Evolutionary conservation across 2,888 invertebrate genomes (phyloP).

Genomic region (Deladenus siricidicola): DNA sequence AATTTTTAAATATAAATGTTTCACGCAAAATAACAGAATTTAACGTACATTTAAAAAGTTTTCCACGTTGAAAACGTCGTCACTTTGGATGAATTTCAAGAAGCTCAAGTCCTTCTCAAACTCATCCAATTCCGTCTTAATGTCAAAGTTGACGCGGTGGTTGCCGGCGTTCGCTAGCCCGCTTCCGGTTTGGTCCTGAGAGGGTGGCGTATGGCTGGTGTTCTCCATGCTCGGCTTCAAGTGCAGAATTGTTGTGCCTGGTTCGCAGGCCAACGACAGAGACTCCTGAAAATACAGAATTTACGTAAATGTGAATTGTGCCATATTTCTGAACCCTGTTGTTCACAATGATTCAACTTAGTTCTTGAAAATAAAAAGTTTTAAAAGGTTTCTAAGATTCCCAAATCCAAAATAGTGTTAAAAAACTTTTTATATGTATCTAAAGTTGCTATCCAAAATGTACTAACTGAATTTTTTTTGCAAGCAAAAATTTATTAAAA

Average conservation of each 20-base stretch:
- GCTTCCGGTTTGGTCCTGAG: neutral
- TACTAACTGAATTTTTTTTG: too few species aligned
- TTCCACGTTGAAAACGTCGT: slow-evolving; percentile 52
- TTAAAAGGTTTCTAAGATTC: too few species aligned
- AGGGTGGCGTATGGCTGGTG: neutral
- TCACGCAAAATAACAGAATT: neutral
- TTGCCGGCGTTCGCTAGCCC: neutral
- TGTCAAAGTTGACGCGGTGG: slow-evolving; percentile 21
- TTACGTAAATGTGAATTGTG: too few species aligned
- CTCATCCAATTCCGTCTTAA: slow-evolving; percentile 46
- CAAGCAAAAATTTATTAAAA: too few species aligned
- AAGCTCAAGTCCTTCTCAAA: slow-evolving; percentile 51
- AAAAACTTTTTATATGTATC: too few species aligned
- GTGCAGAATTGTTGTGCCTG: slow-evolving; percentile 27
- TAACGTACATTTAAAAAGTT: slow-evolving; percentile 46
- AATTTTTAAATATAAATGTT: neutral
- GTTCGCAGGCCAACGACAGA: slow-evolving; percentile 36
- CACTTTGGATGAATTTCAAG: slow-evolving; percentile 48
- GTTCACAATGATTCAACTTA: too few species aligned
- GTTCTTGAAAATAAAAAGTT: too few species aligned
- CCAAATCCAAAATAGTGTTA: too few species aligned
- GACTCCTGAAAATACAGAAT: slow-evolving; percentile 36
- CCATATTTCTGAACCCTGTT: too few species aligned
- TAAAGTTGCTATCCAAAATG: too few species aligned
- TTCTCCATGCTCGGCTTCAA: slow-evolving; percentile 14